Evolutionary conservation across 1,140 invertebrate genomes (phyloP).

Genomic region (Trachymyrmex cornetzi): DNA sequence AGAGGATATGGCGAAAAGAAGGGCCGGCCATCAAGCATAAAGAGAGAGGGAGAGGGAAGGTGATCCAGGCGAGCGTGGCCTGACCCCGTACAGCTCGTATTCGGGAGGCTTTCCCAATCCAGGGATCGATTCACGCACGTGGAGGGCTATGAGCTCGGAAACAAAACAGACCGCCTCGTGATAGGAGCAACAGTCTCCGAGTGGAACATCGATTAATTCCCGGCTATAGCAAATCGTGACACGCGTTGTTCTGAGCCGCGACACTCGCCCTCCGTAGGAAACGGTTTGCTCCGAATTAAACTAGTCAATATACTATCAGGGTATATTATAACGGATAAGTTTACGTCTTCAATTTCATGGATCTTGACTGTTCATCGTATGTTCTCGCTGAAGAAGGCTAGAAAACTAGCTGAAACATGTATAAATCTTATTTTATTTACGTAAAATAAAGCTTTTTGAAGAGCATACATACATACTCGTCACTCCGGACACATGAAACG

Average conservation of each 20-base stretch:
- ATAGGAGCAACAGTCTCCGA: not conserved
- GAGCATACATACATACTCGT: too few relatives aligned
- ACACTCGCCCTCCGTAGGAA: not conserved
- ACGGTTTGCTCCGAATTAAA: slow-evolving; percentile 1
- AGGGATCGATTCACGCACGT: slow-evolving; percentile 16
- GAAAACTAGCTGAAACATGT: too few relatives aligned
- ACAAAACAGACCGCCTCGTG: slow-evolving; percentile 16
- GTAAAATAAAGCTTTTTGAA: too few relatives aligned
- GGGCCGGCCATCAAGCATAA: too few relatives aligned
- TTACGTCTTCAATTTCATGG: too few relatives aligned
- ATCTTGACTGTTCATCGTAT: too few relatives aligned
- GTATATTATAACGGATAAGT: not conserved
- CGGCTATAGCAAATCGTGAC: not conserved
- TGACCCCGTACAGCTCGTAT: not conserved
- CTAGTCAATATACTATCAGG: not conserved
- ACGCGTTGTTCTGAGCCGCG: not conserved
- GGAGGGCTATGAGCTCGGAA: not conserved
- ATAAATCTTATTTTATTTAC: too few relatives aligned
- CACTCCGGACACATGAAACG: too few relatives aligned
- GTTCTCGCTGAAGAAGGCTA: too few relatives aligned
- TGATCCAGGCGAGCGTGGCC: not conserved
- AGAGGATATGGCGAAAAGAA: slow-evolving; percentile 13
- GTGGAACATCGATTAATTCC: slow-evolving; percentile 25
- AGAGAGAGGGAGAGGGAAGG: not conserved
- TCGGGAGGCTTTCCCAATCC: not conserved